Evolutionary conservation across 2,888 invertebrate species (phyloP).

Genomic region (Cabera pusaria): DNA sequence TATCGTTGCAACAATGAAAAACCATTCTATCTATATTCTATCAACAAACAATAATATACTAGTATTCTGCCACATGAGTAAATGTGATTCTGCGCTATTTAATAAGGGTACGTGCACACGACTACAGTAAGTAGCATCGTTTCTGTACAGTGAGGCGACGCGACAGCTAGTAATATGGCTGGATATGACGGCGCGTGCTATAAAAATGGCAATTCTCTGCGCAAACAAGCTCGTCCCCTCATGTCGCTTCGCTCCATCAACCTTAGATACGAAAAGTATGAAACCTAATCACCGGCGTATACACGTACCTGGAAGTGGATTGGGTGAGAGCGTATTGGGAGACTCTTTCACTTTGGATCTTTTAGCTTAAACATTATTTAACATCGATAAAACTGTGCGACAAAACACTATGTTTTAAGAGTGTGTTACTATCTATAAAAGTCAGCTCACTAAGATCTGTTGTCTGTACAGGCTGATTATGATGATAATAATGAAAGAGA

Average conservation of each 20-base stretch:
- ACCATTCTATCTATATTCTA: no score
- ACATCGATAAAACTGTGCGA: no score
- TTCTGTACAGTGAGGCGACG: constrained; percentile 33
- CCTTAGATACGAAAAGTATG: constrained; percentile 43
- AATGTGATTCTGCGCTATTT: constrained; percentile 1
- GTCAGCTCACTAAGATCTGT: no score
- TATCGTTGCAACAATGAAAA: no score
- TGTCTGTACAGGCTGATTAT: no score
- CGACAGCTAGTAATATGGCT: constrained; percentile 45
- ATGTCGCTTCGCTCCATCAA: constrained; percentile 50
- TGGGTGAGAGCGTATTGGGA: neutral
- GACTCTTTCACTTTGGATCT: no score
- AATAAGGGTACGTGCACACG: constrained; percentile 1
- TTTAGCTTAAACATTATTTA: no score
- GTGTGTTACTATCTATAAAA: no score
- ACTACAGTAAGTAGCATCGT: constrained; percentile 24
- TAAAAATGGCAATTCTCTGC: constrained; percentile 65
- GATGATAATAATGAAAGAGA: no score
- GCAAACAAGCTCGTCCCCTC: constrained; percentile 53
- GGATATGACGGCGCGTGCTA: constrained; percentile 48
- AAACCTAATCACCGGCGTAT: constrained; percentile 51
- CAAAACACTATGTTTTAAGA: no score
- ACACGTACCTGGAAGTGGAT: constrained; percentile 27
- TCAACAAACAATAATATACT: no score
- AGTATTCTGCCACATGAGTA: no score